A percentile compares a stretch with the other conserved stretches of the same genome.
phyloP scores from a whole-genome alignment of 2,888 invertebrate species.

The Ferdinandea cuprea region DNA sequence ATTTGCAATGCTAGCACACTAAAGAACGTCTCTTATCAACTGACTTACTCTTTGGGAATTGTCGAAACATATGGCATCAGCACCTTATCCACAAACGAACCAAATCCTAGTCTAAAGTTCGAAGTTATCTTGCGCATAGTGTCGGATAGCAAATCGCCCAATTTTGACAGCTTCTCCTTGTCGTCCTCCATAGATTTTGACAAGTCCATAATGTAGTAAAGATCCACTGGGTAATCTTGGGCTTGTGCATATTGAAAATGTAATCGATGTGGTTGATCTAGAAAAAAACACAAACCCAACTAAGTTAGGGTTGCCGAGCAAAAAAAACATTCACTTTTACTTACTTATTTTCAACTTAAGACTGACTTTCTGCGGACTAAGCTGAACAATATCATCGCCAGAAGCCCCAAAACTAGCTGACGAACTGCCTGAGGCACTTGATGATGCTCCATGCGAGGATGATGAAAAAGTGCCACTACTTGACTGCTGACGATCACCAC shows the following conservation, averaged over 20 bases:
- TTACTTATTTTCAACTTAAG: constrained; percentile 91
- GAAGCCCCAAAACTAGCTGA: constrained; percentile 79
- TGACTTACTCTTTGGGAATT: constrained; percentile 92
- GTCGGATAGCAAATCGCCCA: constrained; percentile 91
- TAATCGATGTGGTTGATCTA: constrained; percentile 91
- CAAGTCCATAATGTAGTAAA: constrained; percentile 99
- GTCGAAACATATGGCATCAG: constrained; percentile 98
- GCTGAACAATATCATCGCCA: constrained; percentile 87
- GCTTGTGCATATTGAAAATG: constrained; percentile 92
- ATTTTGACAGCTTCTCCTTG: constrained; percentile 94
- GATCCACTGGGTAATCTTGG: constrained; percentile 98
- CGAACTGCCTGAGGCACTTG: constrained; percentile 77
- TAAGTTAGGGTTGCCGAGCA: not conserved
- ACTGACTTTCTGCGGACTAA: constrained; percentile 90
- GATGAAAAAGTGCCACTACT: constrained; percentile 76
- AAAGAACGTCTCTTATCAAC: not conserved
- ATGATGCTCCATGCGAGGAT: constrained; percentile 80
- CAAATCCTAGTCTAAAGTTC: constrained; percentile 96
- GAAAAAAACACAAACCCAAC: constrained; percentile 76
- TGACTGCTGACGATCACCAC: constrained; percentile 80
- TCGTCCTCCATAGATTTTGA: constrained; percentile 99
- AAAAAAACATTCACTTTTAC: constrained; percentile 77
- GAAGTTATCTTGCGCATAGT: constrained; percentile 96
- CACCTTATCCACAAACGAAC: constrained; percentile 97
- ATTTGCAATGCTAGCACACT: no score